These are phyloP conservation scores for Lobophora halterata DNA, from an alignment of 2,888 invertebrate species.

Conservation along the genomic window DNA sequence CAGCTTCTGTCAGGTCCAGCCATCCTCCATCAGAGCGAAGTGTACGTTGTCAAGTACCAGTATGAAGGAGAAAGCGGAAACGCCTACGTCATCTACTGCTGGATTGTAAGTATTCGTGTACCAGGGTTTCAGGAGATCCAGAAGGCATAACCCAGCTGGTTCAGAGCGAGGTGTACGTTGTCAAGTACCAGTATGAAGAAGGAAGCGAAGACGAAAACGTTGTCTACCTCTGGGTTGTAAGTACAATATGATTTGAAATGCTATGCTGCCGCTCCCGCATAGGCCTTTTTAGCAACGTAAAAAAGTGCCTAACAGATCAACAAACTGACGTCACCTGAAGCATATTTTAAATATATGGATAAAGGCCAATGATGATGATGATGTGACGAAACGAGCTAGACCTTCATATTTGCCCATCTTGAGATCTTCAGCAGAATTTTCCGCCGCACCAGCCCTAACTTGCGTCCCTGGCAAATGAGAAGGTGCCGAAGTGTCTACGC, in stretches of 20 bases:
- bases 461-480: no score
- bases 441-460: no score
- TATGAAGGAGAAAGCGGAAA: constrained; percentile 74
- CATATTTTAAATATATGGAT: no score
- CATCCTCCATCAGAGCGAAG: constrained; percentile 83
- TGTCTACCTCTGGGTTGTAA: constrained; percentile 85
- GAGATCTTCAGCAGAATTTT: no score
- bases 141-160: constrained; percentile 58
- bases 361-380: no score
- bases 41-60: constrained; percentile 84
- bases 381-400: no score
- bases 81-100: constrained; percentile 83
- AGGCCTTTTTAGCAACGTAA: no score
- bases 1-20: constrained; percentile 56
- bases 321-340: no score
- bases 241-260: constrained; percentile 37
- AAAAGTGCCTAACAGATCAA: no score
- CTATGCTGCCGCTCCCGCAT: no score
- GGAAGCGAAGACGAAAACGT: constrained; percentile 77
- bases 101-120: constrained; percentile 81
- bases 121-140: constrained; percentile 52
- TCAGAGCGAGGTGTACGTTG: constrained; percentile 84
- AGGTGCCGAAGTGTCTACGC: no score
- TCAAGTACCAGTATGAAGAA: constrained; percentile 82
- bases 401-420: no score